phyloP scores from a whole-genome alignment of 2,113 vertebrate genomes.

The Engystomops pustulosus region DNA sequence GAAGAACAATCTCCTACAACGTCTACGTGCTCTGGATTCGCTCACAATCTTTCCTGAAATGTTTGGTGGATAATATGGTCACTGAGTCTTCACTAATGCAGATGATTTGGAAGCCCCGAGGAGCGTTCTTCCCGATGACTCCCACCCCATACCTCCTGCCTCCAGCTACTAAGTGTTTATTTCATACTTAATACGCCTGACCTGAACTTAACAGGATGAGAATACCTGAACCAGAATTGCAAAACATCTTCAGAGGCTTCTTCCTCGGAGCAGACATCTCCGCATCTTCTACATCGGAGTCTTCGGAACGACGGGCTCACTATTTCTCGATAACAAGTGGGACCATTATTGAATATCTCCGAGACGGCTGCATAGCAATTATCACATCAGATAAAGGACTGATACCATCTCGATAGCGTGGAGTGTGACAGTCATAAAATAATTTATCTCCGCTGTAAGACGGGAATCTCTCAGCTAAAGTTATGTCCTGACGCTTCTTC shows the following conservation, averaged over 20 bases:
- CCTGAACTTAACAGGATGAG: slow-evolving; percentile 46
- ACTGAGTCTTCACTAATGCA: slow-evolving; percentile 59
- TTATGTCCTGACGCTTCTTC: background rate
- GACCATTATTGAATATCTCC: slow-evolving; percentile 3
- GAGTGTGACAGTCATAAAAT: background rate
- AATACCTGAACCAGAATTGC: slow-evolving; percentile 45
- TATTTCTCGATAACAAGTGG: slow-evolving; percentile 7
- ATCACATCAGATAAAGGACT: slow-evolving; percentile 42
- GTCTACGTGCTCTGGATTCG: slow-evolving; percentile 39
- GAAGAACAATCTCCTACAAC: slow-evolving; percentile 5
- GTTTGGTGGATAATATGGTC: slow-evolving; percentile 59
- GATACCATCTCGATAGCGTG: background rate
- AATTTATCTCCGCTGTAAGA: background rate
- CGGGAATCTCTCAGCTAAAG: background rate
- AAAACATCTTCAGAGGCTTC: slow-evolving; percentile 19
- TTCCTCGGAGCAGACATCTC: slow-evolving; percentile 2
- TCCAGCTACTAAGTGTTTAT: slow-evolving; percentile 55
- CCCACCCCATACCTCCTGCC: slow-evolving; percentile 15
- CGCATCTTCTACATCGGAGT: slow-evolving; percentile 25
- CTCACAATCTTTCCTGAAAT: slow-evolving; percentile 40
- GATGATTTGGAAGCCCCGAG: slow-evolving; percentile 55
- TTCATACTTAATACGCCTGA: slow-evolving; percentile 56
- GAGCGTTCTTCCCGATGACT: slow-evolving; percentile 30
- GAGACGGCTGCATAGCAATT: slow-evolving; percentile 44
- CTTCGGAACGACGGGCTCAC: background rate